Evolutionary conservation across 2,113 vertebrate genomes (phyloP).

Genomic region (Sus scrofa): T2T-Sscrofa CM000812.6:212115501-212116000

Average conservation of each 20-base stretch:
- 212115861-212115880: too few species aligned
- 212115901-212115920: too few species aligned
- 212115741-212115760: background rate
- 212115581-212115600: background rate
- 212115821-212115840: too few species aligned
- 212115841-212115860: too few species aligned
- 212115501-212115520: slow-evolving; percentile 46
- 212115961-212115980: too few species aligned
- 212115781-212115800: slow-evolving; percentile 31
- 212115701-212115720: background rate
- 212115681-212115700: background rate
- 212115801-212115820: background rate
- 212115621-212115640: background rate
- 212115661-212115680: background rate
- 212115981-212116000: too few species aligned
- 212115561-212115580: slow-evolving; percentile 30
- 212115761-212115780: background rate
- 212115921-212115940: too few species aligned
- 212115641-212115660: background rate
- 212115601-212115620: background rate
- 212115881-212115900: too few species aligned
- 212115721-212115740: background rate
- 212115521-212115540: background rate
- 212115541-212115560: background rate
- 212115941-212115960: too few species aligned